These are phyloP conservation scores for Azorinus chamasolen DNA, from an alignment of 2,888 invertebrate species.

Conservation along the genomic window DNA sequence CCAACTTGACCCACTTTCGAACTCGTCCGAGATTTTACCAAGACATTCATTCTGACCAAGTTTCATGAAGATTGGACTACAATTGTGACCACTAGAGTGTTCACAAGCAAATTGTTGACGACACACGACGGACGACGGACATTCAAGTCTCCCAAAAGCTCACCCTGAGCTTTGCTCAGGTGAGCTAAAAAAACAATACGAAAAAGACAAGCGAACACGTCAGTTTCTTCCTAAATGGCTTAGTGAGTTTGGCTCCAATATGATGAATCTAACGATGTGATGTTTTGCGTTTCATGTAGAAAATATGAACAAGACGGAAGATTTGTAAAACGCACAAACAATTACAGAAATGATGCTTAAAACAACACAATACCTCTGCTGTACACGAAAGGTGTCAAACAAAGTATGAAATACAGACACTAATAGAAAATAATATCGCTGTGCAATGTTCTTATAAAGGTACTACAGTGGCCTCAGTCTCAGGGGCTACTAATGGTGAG, in stretches of 20 bases:
- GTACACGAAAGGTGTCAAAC: neutral
- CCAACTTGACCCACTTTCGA: too few relatives aligned
- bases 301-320: slow-evolving; percentile 13
- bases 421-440: neutral
- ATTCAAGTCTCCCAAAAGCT: too few relatives aligned
- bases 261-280: neutral
- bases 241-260: slow-evolving; percentile 1
- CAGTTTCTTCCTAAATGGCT: slow-evolving; percentile 21
- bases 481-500: slow-evolving; percentile 2
- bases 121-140: too few relatives aligned
- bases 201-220: slow-evolving; percentile 13
- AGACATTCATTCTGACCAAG: too few relatives aligned
- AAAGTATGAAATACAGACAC: neutral
- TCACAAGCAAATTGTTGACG: too few relatives aligned
- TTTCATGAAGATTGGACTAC: too few relatives aligned
- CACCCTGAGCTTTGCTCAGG: too few relatives aligned
- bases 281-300: slow-evolving; percentile 18
- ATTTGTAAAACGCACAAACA: slow-evolving; percentile 24
- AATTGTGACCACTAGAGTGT: too few relatives aligned
- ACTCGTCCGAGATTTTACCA: too few relatives aligned
- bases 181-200: slow-evolving; percentile 8
- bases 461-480: neutral
- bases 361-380: neutral
- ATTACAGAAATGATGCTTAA: slow-evolving; percentile 13
- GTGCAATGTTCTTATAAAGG: slow-evolving; percentile 6